Evolutionary conservation across 2,888 invertebrate genomes (phyloP), one percentile per base, ranked within the genome.

Genomic region (Lamellibrachia columna): DNA sequence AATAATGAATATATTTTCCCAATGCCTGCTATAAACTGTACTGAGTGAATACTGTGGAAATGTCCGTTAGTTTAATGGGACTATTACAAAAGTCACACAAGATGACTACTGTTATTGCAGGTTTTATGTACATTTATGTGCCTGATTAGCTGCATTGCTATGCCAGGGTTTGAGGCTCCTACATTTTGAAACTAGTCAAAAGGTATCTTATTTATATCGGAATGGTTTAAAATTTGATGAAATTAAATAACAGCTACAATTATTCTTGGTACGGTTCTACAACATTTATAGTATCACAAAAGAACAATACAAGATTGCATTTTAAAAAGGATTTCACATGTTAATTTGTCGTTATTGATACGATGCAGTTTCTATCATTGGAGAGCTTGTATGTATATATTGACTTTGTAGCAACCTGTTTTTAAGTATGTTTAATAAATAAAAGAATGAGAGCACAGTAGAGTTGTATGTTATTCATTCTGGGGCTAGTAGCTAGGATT

Each of bases 11-110:
- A 75, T 6, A n/a, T 75, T n/a, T 75, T 75, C 75, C 75, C 75
- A 75, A 15, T 75, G 75, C n/a, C 75, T 75, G 75, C 75, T 75
- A 75, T 75, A 75, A 15, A 75, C n/a, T 75, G 75, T 75, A 75
- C 75, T 3, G 22, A n/a, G 22, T 75, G 75, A 75, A 75, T 15
- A 75, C 22, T 75, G 75, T 75, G 22, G 15, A 75, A 15, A 75
- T 75, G 75, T 75, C 22, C 22, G 6, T 75, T 22, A 75, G 60
- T 11, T 75, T 75, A 75, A 75, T 22, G 75, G 15, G 75, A 75
- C 75, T 22, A 40, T 40, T 40, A n/a, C 75, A 75, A 22, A 22
- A 15, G 15, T 15, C 22, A 11, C 75, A 75, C 22, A 75, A 22
- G 15, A 11, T 22, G 75, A 22, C 11, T 75, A 22, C n/a, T 75